A percentile compares a stretch with the other conserved stretches of the same genome.
Evolutionary conservation across 2,888 invertebrate species (phyloP).

Genomic region (Tanytarsus gracilentus): DNA sequence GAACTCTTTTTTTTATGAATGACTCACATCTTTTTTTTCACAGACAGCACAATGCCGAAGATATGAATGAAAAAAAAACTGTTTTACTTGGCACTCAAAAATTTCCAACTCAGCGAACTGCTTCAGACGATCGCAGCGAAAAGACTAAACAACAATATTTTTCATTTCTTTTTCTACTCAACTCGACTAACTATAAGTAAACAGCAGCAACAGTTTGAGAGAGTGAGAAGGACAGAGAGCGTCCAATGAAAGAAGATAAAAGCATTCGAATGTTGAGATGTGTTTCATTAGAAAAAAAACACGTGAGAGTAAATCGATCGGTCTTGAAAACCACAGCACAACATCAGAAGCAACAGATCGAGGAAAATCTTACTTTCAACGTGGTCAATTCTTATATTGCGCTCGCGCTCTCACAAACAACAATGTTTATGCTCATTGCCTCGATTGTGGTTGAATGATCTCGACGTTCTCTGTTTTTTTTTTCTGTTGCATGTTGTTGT

Average conservation of each 20-base stretch:
- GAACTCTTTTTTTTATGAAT: slow-evolving; percentile 1
- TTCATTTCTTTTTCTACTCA: neutral
- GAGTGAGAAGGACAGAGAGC: slow-evolving; percentile 12
- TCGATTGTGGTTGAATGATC: slow-evolving; percentile 23
- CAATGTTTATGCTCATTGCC: neutral
- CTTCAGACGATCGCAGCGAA: slow-evolving; percentile 22
- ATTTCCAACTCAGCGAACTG: slow-evolving; percentile 14
- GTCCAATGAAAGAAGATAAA: slow-evolving; percentile 3
- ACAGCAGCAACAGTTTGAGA: neutral
- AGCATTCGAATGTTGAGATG: neutral
- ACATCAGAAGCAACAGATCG: neutral
- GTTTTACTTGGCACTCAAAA: neutral
- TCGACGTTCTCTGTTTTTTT: neutral
- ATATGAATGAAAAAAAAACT: neutral
- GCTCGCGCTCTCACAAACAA: neutral
- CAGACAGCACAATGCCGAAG: neutral
- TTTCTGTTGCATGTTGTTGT: neutral
- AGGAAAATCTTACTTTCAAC: slow-evolving; percentile 24
- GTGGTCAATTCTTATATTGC: slow-evolving; percentile 12
- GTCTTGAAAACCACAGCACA: neutral
- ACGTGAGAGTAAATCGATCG: no score
- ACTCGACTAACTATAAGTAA: neutral
- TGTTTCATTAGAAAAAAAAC: slow-evolving; percentile 16
- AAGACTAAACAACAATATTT: slow-evolving; percentile 19
- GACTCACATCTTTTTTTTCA: slow-evolving; percentile 4